These are phyloP conservation scores for Trogon melanurus DNA, from an alignment of 2,113 vertebrate genomes.

Conservation along the genomic window DNA sequence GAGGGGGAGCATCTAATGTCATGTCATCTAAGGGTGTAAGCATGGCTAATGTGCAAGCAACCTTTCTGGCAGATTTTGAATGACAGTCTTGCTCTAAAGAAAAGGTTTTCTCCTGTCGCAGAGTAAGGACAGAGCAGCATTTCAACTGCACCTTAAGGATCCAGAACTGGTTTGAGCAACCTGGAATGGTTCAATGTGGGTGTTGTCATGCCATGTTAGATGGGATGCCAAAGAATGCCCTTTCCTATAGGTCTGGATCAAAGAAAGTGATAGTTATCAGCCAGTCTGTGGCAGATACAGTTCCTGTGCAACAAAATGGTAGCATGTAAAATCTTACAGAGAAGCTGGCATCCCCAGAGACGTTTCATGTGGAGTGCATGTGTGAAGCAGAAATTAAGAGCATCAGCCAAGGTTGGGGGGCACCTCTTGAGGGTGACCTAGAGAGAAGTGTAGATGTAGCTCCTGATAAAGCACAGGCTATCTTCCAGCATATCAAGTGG, in stretches of 20 bases:
- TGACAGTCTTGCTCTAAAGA: not conserved
- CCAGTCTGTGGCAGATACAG: not conserved
- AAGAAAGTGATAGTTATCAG: not conserved
- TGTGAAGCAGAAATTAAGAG: not conserved
- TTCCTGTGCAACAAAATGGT: not conserved
- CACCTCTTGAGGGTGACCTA: not conserved
- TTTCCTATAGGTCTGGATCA: not conserved
- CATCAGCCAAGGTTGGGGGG: not conserved
- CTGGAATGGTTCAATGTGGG: not conserved
- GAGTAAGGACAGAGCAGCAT: not conserved
- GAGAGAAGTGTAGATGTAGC: not conserved
- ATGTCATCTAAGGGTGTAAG: not conserved
- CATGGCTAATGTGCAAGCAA: not conserved
- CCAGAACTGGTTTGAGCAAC: not conserved
- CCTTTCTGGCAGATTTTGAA: not conserved
- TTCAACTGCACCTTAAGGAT: not conserved
- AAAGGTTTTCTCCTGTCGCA: not conserved
- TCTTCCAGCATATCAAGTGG: not conserved
- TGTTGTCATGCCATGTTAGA: not conserved
- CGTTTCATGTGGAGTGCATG: not conserved
- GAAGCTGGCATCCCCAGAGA: not conserved
- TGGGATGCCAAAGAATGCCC: not conserved
- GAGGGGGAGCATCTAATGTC: not conserved
- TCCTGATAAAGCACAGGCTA: not conserved
- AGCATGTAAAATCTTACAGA: not conserved